Evolutionary conservation across 2,113 vertebrate species (phyloP).

Genomic region (Apodemus speciosus): DNA sequence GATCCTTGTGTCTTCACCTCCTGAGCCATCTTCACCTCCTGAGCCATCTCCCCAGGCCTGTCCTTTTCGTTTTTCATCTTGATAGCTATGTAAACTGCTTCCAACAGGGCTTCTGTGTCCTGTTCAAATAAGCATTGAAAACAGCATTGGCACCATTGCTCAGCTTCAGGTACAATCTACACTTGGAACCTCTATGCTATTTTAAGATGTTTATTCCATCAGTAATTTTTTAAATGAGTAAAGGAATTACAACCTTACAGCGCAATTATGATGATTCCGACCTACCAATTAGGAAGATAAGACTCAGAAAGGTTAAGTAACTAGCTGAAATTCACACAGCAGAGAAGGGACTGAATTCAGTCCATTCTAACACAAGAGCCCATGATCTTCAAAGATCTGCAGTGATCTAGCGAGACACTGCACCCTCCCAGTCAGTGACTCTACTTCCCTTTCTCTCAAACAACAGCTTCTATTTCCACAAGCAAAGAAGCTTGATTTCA

Average conservation of each 20-base stretch:
- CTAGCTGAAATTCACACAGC: neutral
- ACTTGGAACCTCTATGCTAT: neutral
- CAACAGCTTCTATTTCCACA: neutral
- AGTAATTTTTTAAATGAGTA: conserved; percentile 34
- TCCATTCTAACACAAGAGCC: neutral
- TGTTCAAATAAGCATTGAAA: neutral
- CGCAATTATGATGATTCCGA: neutral
- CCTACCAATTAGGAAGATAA: neutral
- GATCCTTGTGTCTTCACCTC: too few species aligned
- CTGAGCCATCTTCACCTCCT: too few species aligned
- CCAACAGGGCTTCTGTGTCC: neutral
- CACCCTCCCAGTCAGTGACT: neutral
- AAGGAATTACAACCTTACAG: neutral
- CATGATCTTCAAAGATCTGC: neutral
- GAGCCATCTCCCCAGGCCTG: neutral
- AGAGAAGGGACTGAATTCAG: too few species aligned
- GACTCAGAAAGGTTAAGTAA: neutral
- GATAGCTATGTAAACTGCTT: neutral
- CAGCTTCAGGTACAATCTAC: neutral
- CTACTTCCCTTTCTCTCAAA: neutral
- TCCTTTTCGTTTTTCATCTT: neutral
- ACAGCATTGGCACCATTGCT: neutral
- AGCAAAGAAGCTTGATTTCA: neutral
- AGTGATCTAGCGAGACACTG: neutral
- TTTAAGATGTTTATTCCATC: neutral